These are phyloP conservation scores for Erebia ligea DNA, from an alignment of 2,888 invertebrate species.

Conservation along the genomic window DNA sequence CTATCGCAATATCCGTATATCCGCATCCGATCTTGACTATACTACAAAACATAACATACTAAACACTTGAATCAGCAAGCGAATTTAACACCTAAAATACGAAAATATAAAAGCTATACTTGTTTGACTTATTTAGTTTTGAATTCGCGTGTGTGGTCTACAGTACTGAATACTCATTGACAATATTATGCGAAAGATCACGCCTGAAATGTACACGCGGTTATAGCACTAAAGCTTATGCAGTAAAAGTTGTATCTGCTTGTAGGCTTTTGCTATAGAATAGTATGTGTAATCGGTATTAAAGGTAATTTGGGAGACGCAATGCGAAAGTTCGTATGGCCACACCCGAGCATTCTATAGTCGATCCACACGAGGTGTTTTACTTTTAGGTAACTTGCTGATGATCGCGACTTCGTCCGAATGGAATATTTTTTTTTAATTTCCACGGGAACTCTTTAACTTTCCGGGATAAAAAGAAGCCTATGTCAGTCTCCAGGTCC, in stretches of 20 bases:
- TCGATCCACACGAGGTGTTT: slow-evolving; percentile 39
- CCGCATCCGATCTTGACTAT: slow-evolving; percentile 28
- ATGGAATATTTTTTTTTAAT: no score
- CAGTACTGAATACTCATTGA: slow-evolving; percentile 18
- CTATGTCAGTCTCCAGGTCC: no score
- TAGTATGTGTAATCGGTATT: slow-evolving; percentile 18
- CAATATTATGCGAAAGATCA: slow-evolving; percentile 10
- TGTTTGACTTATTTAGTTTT: slow-evolving; percentile 15
- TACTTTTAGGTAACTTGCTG: neutral
- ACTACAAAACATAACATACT: neutral
- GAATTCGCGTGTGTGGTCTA: slow-evolving; percentile 26
- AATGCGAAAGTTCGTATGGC: slow-evolving; percentile 48
- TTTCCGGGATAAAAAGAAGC: no score
- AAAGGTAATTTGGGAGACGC: slow-evolving; percentile 41
- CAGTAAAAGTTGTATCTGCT: neutral
- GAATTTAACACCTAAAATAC: neutral
- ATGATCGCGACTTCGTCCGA: no score
- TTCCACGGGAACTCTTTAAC: no score
- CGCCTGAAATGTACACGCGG: neutral
- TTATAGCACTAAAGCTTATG: neutral
- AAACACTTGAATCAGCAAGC: neutral
- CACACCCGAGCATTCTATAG: slow-evolving; percentile 43
- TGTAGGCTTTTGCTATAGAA: slow-evolving; percentile 5
- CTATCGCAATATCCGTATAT: slow-evolving; percentile 38
- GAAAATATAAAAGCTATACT: slow-evolving; percentile 20